Evolutionary conservation across 2,797 vertebrate species (phyloP).

Genomic region (Acanthornis magna): DNA sequence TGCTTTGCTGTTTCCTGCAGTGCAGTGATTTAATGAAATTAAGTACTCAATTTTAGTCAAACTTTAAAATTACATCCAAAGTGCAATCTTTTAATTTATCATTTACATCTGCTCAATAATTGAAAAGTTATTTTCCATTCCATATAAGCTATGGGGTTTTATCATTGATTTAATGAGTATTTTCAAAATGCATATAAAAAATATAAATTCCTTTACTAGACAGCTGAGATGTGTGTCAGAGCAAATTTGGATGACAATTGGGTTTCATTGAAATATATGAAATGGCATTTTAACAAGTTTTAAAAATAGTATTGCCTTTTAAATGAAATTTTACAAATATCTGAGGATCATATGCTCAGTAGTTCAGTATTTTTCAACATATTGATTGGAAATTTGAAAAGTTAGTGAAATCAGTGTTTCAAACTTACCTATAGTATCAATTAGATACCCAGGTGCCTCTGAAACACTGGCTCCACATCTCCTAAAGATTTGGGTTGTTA

Average conservation of each 20-base stretch:
- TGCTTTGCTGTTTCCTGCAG: neutral
- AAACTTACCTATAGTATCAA: neutral
- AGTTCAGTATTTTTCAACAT: neutral
- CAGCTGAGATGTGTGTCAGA: neutral
- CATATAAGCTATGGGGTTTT: neutral
- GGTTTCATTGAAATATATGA: neutral
- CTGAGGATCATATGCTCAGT: neutral
- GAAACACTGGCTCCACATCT: neutral
- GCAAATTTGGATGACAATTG: neutral
- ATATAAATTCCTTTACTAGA: neutral
- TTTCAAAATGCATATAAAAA: neutral
- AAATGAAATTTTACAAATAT: neutral
- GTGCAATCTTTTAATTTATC: neutral
- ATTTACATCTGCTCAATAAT: neutral
- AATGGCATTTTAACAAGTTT: neutral
- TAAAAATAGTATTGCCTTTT: neutral
- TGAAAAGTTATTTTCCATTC: neutral
- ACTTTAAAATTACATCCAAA: neutral
- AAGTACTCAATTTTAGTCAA: neutral
- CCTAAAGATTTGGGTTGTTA: neutral
- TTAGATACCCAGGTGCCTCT: neutral
- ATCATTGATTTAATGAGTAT: neutral
- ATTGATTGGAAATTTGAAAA: neutral
- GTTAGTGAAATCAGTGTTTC: neutral
- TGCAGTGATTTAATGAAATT: neutral